Percentiles rank a stretch among this genome's conserved stretches.
Conservation (phyloP, 2,113 vertebrate species). For the Theristicus caerulescens region DNA sequence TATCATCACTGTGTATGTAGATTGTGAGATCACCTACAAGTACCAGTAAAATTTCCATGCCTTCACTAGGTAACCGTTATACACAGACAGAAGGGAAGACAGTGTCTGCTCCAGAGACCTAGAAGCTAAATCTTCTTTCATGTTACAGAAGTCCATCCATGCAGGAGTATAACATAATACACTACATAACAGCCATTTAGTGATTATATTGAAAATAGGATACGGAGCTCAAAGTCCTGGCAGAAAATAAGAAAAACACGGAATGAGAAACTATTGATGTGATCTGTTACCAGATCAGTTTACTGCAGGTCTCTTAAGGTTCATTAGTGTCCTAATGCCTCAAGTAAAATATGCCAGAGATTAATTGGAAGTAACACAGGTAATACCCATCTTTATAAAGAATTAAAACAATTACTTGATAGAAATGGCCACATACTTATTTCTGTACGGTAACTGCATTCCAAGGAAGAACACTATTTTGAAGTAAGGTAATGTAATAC, state of each 20-base stretch:
- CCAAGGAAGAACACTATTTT: background rate
- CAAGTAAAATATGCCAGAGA: background rate
- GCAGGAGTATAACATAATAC: background rate
- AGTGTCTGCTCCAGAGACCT: background rate
- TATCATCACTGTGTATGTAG: accelerated
- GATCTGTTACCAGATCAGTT: background rate
- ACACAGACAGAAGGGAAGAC: background rate
- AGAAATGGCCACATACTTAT: background rate
- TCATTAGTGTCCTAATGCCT: background rate
- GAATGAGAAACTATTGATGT: background rate
- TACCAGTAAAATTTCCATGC: background rate
- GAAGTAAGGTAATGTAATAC: background rate
- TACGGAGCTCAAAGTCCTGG: background rate
- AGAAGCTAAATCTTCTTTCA: background rate
- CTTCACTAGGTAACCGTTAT: background rate
- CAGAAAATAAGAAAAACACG: background rate
- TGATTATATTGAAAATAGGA: background rate
- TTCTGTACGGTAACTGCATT: background rate
- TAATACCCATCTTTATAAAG: background rate
- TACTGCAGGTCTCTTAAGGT: background rate
- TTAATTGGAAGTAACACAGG: background rate
- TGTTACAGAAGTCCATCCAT: background rate
- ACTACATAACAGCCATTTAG: background rate
- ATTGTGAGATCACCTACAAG: background rate
- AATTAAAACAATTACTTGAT: background rate